Base-by-base conservation (phyloP, 2,888 invertebrate genomes). In the Lingula anatina region DNA sequence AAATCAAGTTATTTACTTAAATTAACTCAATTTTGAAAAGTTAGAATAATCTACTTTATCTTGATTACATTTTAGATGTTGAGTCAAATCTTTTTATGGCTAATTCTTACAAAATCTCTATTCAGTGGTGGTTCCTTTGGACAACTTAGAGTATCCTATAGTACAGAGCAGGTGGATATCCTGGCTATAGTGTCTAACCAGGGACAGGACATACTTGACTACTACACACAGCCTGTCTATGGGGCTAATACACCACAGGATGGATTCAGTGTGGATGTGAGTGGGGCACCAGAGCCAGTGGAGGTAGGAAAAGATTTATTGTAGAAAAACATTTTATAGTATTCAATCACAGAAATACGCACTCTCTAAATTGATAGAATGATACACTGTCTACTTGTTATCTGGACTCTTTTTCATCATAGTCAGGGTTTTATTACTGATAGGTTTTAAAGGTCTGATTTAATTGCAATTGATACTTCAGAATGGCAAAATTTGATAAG, bases 41-140 rank as follows among this genome's bases (percentile, higher is more conserved):
- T n/a, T n/a, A n/a, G n/a, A n/a, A n/a, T n/a, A n/a, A n/a, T n/a
- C n/a, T n/a, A n/a, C n/a, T n/a, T n/a, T n/a, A n/a, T n/a, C n/a
- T n/a, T n/a, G n/a, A n/a, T n/a, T n/a, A n/a, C n/a, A n/a, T n/a
- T n/a, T n/a, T n/a, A n/a, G n/a, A n/a, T n/a, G n/a, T n/a, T n/a
- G n/a, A n/a, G n/a, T n/a, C n/a, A n/a, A n/a, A 27, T 15, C 25
- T 43, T 2, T 24, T 46, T n/a, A 5, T 44, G 26, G 18, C 9
- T 5, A 23, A n/a, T 44, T 15, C 5, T 44, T 25, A 20, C 23
- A 20, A 20, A 28, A 5, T 37, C 37, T 36, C 43, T 15, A 61
- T 57, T 23, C 57, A 72, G 74, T 46, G 73, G 71, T 26, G 74
- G 73, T 40, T 61, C 54, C 5, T 70, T 61, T 56, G 70, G 72